phyloP scores from a whole-genome alignment of 2,888 invertebrate genomes.

The Thysanoteuthis rhombus region DNA sequence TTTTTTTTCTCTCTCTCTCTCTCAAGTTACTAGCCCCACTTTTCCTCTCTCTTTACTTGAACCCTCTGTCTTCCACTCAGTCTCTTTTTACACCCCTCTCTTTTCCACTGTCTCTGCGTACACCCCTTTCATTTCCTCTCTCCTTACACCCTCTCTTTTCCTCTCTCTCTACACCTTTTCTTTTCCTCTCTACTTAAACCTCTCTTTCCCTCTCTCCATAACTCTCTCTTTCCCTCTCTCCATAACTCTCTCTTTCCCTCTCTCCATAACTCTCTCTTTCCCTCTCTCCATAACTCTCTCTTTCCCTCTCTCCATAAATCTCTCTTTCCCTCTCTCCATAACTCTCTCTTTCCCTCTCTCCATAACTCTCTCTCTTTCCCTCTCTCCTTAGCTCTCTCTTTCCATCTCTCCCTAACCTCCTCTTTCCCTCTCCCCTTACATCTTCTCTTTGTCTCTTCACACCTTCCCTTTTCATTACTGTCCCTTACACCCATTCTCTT shows the following conservation, averaged over 20 bases:
- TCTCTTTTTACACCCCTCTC: background rate
- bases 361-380: background rate
- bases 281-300: background rate
- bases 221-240: too few species aligned
- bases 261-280: background rate
- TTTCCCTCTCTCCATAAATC: background rate
- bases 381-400: background rate
- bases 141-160: background rate
- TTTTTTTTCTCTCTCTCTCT: background rate
- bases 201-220: background rate
- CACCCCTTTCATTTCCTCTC: background rate
- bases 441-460: too few species aligned
- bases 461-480: background rate
- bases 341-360: background rate
- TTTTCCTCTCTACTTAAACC: background rate
- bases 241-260: background rate
- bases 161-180: too few species aligned
- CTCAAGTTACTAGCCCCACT: background rate
- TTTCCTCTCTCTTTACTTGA: background rate
- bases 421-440: background rate
- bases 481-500: background rate
- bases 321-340: background rate
- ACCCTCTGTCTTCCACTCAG: background rate
- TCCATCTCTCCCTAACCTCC: background rate
- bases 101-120: background rate